Percentiles rank a stretch among this genome's conserved stretches.
phyloP scores from a whole-genome alignment of 2,797 vertebrate genomes.

The Phoeniculus purpureus region DNA sequence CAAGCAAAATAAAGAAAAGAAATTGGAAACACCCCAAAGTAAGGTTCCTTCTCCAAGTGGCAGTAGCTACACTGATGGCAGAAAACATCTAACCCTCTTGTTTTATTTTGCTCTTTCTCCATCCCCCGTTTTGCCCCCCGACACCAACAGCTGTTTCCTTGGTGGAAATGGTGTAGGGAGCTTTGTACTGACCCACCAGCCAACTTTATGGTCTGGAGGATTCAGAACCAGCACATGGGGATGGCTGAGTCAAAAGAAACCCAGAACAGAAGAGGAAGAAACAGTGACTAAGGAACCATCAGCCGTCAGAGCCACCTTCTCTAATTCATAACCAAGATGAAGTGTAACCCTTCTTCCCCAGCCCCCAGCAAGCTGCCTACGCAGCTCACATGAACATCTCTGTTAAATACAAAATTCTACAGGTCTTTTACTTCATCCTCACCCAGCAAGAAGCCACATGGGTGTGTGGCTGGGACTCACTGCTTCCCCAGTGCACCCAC shows the following conservation, averaged over 20 bases:
- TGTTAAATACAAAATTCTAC: not conserved
- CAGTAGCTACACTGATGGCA: not conserved
- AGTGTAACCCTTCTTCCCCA: not conserved
- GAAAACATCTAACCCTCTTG: not conserved
- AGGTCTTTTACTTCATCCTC: not conserved
- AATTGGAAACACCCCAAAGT: not conserved
- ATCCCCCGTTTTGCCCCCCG: not conserved
- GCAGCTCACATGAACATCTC: rapidly evolving
- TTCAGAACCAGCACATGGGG: not conserved
- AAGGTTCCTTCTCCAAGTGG: not conserved
- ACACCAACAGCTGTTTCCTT: not conserved
- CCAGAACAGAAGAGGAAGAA: not conserved
- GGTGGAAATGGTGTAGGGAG: not conserved
- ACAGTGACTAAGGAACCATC: not conserved
- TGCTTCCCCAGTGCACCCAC: not conserved
- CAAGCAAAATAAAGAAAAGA: not conserved
- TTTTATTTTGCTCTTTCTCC: not conserved
- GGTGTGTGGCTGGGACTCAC: rapidly evolving
- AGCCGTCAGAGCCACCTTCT: not conserved
- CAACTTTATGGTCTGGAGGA: not conserved
- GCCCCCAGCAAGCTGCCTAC: not conserved
- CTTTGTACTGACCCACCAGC: not conserved
- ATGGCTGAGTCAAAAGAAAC: not conserved
- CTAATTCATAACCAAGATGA: not conserved
- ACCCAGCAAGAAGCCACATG: rapidly evolving